Evolutionary conservation across 2,888 invertebrate species (phyloP).

Genomic region (Pachycephus smyrnensis): DNA sequence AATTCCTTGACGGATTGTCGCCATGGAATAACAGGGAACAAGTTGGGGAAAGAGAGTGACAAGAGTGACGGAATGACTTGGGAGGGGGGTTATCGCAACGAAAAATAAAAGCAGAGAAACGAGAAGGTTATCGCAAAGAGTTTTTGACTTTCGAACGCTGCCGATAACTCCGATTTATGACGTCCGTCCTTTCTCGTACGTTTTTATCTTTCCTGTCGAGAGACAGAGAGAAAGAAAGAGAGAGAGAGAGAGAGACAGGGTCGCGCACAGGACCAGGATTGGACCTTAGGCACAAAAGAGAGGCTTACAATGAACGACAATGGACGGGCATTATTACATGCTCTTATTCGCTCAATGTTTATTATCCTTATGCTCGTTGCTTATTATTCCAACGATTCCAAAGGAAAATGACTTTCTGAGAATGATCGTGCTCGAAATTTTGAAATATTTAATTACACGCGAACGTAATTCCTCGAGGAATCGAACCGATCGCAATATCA

Average conservation of each 20-base stretch:
- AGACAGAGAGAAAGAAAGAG: neutral
- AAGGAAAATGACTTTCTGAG: neutral
- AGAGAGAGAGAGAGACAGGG: neutral
- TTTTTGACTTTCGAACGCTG: slow-evolving; percentile 5
- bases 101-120: neutral
- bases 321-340: neutral
- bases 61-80: too few relatives aligned
- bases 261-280: neutral
- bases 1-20: neutral
- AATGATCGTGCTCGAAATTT: slow-evolving; percentile 3
- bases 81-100: neutral
- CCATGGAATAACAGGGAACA: neutral
- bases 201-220: neutral
- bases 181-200: neutral
- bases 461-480: too few relatives aligned
- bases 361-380: neutral
- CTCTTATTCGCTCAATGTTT: neutral
- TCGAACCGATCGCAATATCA: neutral
- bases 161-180: neutral
- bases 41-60: neutral
- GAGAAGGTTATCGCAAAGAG: slow-evolving; percentile 1
- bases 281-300: neutral
- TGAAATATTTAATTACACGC: neutral
- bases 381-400: neutral
- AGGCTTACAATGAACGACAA: neutral